Evolutionary conservation across 1,140 invertebrate genomes (phyloP).

Genomic region (Acromyrmex echinatior): DNA sequence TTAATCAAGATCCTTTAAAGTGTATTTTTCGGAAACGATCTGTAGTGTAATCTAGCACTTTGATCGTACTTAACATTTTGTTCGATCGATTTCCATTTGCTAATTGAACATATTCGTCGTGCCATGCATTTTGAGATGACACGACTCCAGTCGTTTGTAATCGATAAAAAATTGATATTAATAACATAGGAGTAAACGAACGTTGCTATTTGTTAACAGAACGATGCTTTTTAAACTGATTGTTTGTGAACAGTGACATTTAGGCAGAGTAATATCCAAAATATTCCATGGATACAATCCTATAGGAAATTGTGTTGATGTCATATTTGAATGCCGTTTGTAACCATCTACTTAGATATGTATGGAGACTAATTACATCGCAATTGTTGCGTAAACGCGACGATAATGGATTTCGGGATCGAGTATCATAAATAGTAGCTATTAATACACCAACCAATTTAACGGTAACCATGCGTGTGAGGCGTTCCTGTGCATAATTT

Average conservation of each 20-base stretch:
- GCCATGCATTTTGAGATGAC: neutral
- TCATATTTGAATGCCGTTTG: neutral
- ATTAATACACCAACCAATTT: slow-evolving; percentile 44
- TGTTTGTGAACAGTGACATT: neutral
- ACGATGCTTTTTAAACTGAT: neutral
- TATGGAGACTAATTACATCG: slow-evolving; percentile 36
- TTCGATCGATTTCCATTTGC: slow-evolving; percentile 19
- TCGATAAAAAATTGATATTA: slow-evolving; percentile 31
- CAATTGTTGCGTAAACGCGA: slow-evolving; percentile 33
- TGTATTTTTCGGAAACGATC: neutral
- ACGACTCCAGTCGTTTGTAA: neutral
- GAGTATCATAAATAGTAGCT: slow-evolving; percentile 36
- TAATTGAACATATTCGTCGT: slow-evolving; percentile 29
- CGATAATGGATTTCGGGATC: slow-evolving; percentile 35
- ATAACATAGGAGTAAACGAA: neutral
- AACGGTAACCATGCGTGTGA: neutral
- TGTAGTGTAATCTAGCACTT: neutral
- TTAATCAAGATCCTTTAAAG: neutral
- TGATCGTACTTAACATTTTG: slow-evolving; percentile 10
- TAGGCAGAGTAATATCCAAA: neutral
- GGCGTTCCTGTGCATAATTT: slow-evolving; percentile 9
- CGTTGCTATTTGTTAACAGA: neutral
- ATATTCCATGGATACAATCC: neutral
- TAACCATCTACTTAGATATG: neutral
- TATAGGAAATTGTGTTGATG: slow-evolving; percentile 1